Percentiles rank a stretch among this genome's conserved stretches.
Conservation (phyloP, 2,797 vertebrate species). For the Pipistrellus nathusii region DNA sequence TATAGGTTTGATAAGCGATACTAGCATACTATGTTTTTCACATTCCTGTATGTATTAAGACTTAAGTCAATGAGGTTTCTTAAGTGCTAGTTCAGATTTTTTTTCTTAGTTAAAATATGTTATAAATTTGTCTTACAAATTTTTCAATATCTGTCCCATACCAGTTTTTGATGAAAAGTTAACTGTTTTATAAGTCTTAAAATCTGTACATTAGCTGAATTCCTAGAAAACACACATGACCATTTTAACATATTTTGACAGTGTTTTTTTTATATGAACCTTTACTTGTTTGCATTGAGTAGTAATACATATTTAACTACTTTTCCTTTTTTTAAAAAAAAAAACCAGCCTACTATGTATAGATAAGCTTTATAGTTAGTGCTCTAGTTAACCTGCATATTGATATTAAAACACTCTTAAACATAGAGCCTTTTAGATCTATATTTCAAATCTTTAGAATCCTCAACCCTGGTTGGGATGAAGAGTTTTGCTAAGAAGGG, state of each 20-base stretch:
- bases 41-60: slow-evolving; percentile 38
- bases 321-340: slow-evolving; percentile 4
- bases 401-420: slow-evolving; percentile 52
- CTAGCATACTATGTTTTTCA: slow-evolving; percentile 12
- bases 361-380: slow-evolving; percentile 44
- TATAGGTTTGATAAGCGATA: slow-evolving; percentile 54
- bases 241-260: slow-evolving; percentile 55
- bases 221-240: background rate
- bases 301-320: slow-evolving; percentile 68
- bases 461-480: slow-evolving; percentile 31
- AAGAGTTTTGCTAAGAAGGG: slow-evolving; percentile 75
- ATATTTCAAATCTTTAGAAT: slow-evolving; percentile 29
- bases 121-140: slow-evolving; percentile 31
- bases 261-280: background rate
- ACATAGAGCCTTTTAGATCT: background rate
- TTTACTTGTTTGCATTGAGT: slow-evolving; percentile 53
- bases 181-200: slow-evolving; percentile 41
- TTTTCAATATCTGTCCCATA: slow-evolving; percentile 21
- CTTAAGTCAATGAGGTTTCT: slow-evolving; percentile 31
- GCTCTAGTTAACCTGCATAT: background rate
- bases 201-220: slow-evolving; percentile 49
- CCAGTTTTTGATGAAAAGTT: slow-evolving; percentile 54
- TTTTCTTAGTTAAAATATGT: slow-evolving; percentile 53
- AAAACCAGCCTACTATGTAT: background rate
- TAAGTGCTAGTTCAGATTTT: slow-evolving; percentile 42